Conservation (phyloP, 2,113 vertebrate genomes). For the Xiphias gladius region DNA sequence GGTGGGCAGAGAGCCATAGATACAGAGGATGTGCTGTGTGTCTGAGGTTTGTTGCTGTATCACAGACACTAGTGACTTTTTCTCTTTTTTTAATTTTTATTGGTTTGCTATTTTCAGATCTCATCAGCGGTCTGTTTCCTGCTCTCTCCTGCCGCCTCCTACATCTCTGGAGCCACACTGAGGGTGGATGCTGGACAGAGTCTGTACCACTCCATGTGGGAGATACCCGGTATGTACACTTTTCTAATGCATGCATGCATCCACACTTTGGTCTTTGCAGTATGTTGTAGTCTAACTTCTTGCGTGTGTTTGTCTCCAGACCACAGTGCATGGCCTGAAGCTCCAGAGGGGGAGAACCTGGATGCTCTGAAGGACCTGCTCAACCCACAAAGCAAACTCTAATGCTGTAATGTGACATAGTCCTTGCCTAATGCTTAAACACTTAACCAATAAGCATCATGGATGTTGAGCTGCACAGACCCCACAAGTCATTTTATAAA, state of each 20-base stretch:
- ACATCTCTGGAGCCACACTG: constrained; percentile 90
- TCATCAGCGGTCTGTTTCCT: constrained; percentile 93
- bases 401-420: not conserved
- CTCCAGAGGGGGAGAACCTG: constrained; percentile 88
- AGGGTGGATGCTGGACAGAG: constrained; percentile 90
- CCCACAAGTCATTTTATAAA: not conserved
- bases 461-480: not conserved
- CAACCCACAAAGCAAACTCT: constrained; percentile 81
- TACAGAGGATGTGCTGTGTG: not conserved
- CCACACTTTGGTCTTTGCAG: not conserved
- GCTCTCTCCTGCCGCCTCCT: constrained; percentile 92
- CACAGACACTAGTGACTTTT: not conserved
- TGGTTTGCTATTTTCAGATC: constrained; percentile 79
- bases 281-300: not conserved
- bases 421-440: not conserved
- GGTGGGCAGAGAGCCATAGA: not conserved
- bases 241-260: not conserved
- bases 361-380: constrained; percentile 83
- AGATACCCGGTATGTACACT: constrained; percentile 85
- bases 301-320: constrained; percentile 75
- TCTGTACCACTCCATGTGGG: constrained; percentile 77
- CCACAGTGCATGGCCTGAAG: constrained; percentile 87
- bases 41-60: not conserved
- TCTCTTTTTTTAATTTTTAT: not conserved
- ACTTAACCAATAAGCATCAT: not conserved